Evolutionary conservation across 2,888 invertebrate genomes (phyloP).

Genomic region (Epinotia bilunana): DNA sequence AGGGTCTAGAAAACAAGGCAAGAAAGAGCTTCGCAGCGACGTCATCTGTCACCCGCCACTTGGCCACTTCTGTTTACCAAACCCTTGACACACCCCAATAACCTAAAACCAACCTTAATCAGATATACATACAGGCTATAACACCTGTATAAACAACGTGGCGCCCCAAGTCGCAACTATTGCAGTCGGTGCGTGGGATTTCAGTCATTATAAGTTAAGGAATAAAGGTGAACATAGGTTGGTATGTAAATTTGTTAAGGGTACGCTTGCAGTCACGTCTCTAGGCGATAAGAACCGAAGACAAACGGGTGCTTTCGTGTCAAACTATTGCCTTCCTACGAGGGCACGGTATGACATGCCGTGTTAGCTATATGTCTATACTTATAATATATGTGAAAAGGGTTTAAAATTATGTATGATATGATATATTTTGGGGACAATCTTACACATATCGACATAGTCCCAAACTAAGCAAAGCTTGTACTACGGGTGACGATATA

Average conservation of each 20-base stretch:
- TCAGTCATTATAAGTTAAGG: not conserved
- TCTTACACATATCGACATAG: too few relatives aligned
- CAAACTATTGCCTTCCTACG: constrained; percentile 37
- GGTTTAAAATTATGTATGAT: too few relatives aligned
- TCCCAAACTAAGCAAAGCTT: too few relatives aligned
- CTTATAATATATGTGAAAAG: not conserved
- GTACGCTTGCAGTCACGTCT: constrained; percentile 63
- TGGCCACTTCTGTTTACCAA: constrained; percentile 60
- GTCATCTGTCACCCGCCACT: constrained; percentile 72
- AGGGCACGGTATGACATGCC: constrained; percentile 22
- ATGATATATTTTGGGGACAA: too few relatives aligned
- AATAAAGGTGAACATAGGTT: constrained; percentile 44
- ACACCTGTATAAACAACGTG: constrained; percentile 42
- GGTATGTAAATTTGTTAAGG: constrained; percentile 49
- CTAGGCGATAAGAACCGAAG: constrained; percentile 68
- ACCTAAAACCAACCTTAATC: constrained; percentile 51
- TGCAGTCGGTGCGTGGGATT: not conserved
- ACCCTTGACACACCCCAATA: constrained; percentile 47
- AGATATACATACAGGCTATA: constrained; percentile 47
- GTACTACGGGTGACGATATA: too few relatives aligned
- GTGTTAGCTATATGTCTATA: not conserved
- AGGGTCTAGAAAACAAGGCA: constrained; percentile 71
- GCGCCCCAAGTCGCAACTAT: not conserved
- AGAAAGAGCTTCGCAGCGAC: constrained; percentile 71
- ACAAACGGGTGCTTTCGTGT: constrained; percentile 64